phyloP scores from a whole-genome alignment of 2,888 invertebrate genomes.

The Incurvaria masculella region DNA sequence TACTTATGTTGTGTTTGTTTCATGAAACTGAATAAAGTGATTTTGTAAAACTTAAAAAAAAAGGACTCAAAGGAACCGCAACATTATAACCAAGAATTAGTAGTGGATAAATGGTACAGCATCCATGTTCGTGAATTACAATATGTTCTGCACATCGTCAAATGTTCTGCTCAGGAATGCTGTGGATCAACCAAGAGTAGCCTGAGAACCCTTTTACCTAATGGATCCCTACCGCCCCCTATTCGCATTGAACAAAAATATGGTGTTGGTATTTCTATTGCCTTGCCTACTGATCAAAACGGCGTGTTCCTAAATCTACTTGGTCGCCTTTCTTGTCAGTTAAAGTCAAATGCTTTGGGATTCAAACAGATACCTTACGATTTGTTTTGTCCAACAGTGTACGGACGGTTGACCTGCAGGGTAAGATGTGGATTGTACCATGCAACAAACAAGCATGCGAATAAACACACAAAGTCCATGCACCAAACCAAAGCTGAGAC shows the following conservation, averaged over 20 bases:
- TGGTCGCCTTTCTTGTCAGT: not conserved
- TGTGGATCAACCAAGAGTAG: constrained; percentile 3
- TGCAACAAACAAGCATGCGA: not conserved
- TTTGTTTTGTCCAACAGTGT: no score
- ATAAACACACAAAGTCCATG: not conserved
- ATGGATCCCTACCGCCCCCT: constrained; percentile 1
- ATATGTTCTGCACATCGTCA: constrained; percentile 3
- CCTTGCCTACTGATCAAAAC: not conserved
- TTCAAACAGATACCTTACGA: no score
- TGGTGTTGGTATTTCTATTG: constrained; percentile 2
- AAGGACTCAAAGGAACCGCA: not conserved
- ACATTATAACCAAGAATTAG: constrained; percentile 1
- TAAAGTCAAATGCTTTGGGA: no score
- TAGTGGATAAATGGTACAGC: constrained; percentile 1
- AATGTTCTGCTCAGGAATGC: constrained; percentile 1
- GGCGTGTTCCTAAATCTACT: not conserved
- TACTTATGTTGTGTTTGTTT: no score
- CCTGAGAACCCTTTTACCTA: constrained; percentile 1
- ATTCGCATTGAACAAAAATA: constrained; percentile 2
- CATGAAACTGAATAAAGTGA: no score
- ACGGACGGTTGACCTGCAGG: no score
- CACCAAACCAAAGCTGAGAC: not conserved
- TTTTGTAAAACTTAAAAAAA: no score
- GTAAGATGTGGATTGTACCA: no score
- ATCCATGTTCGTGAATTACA: constrained; percentile 3